Conservation (phyloP, 2,888 invertebrate species). For the Drosophila demipolita region DNA sequence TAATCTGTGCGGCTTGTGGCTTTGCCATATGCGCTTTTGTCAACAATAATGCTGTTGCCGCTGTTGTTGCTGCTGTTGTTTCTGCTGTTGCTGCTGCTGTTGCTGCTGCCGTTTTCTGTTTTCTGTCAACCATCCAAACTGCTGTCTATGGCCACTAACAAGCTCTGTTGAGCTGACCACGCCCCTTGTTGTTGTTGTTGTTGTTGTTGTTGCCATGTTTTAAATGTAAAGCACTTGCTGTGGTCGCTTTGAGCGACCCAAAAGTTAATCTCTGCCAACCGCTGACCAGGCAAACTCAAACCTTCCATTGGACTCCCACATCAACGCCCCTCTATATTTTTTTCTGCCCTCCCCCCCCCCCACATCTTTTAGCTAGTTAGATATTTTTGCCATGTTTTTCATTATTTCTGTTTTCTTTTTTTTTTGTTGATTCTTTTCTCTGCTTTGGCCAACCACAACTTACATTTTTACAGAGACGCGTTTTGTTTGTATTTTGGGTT, state of each 20-base stretch:
- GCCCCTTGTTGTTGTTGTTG: conserved; percentile 33
- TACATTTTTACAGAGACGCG: conserved; percentile 66
- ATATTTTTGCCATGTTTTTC: conserved; percentile 45
- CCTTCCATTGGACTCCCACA: conserved; percentile 3
- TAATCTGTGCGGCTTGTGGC: conserved; percentile 77
- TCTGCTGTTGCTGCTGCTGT: background rate
- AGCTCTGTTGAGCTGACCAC: conserved; percentile 60
- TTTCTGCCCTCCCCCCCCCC: background rate
- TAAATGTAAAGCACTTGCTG: conserved; percentile 79
- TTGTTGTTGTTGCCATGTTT: conserved; percentile 56
- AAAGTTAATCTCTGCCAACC: conserved; percentile 81
- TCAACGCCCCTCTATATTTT: background rate
- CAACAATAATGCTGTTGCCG: conserved; percentile 41
- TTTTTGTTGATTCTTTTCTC: conserved; percentile 4
- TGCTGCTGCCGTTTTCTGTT: conserved; percentile 15
- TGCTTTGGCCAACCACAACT: conserved; percentile 66
- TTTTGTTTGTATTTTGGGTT: conserved; percentile 55
- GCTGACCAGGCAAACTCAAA: conserved; percentile 64
- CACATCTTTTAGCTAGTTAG: conserved; percentile 51
- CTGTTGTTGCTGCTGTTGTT: background rate
- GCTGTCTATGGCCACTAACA: conserved; percentile 67
- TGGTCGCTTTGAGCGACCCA: conserved; percentile 80
- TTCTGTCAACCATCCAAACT: conserved; percentile 19
- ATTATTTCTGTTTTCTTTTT: background rate
- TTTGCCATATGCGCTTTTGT: conserved; percentile 65